Evolutionary conservation across 2,888 invertebrate genomes (phyloP).

Genomic region (Ichneumoninae sp.): DNA sequence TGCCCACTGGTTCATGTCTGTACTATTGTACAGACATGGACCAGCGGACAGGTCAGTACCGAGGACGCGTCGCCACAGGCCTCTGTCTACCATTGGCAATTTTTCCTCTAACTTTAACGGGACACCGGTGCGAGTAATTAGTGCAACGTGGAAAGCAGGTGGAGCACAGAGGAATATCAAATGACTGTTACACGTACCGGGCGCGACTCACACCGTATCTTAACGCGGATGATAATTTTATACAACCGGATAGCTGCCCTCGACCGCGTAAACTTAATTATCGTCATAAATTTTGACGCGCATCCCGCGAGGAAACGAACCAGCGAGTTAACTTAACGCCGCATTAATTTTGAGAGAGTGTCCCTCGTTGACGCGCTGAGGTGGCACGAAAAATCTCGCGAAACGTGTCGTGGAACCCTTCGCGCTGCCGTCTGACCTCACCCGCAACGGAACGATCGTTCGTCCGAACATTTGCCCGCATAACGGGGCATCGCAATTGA

Average conservation of each 20-base stretch:
- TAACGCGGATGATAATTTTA: slow-evolving; percentile 38
- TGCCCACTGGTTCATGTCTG: too few species aligned
- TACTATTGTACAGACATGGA: background rate
- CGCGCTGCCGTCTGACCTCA: background rate
- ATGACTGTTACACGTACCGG: background rate
- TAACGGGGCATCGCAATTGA: too few species aligned
- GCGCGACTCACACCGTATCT: slow-evolving; percentile 13
- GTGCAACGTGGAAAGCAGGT: background rate
- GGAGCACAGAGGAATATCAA: slow-evolving; percentile 3
- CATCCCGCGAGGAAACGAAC: slow-evolving; percentile 23
- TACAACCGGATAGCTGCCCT: slow-evolving; percentile 8
- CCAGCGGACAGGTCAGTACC: background rate
- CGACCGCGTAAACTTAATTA: slow-evolving; percentile 13
- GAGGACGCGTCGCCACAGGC: background rate
- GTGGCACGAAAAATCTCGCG: slow-evolving; percentile 3
- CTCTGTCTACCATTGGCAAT: background rate
- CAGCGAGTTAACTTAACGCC: slow-evolving; percentile 23
- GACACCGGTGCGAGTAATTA: slow-evolving; percentile 8
- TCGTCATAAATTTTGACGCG: slow-evolving; percentile 54
- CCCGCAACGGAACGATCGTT: background rate
- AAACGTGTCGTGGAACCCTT: background rate
- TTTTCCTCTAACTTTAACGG: slow-evolving; percentile 5
- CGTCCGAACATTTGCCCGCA: background rate
- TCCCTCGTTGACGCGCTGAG: background rate
- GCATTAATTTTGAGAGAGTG: slow-evolving; percentile 64